These are phyloP conservation scores for Girardia tigrina DNA, from an alignment of 2,888 invertebrate genomes.

Conservation along the genomic window DNA sequence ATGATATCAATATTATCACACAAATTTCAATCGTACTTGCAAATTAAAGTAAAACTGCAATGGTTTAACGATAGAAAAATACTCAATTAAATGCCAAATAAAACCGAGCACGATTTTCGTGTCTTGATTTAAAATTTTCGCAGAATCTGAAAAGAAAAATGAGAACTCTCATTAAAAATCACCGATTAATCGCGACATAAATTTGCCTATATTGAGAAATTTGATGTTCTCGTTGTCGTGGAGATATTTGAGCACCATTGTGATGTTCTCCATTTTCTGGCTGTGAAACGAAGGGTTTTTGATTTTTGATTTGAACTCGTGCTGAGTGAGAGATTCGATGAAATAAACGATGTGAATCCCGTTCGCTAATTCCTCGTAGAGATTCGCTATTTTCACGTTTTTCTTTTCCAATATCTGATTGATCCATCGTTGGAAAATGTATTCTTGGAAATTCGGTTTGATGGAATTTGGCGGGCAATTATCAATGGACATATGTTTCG, in stretches of 20 bases:
- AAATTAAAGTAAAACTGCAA: conserved; percentile 1
- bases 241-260: conserved; percentile 1
- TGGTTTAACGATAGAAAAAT: neutral
- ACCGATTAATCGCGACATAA: neutral
- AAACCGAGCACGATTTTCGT: neutral
- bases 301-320: neutral
- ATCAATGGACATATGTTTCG: neutral
- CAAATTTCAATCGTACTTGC: no score
- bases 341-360: neutral
- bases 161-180: neutral
- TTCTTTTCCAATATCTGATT: neutral
- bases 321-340: neutral
- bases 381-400: neutral
- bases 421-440: neutral
- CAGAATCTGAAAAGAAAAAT: neutral
- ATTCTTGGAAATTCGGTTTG: conserved; percentile 19
- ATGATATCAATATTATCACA: no score
- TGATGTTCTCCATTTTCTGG: neutral
- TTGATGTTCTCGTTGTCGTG: neutral
- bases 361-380: neutral
- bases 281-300: neutral
- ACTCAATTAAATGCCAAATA: conserved; percentile 3
- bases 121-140: conserved; percentile 14
- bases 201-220: neutral
- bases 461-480: neutral